These are phyloP conservation scores for Drosophila demipolita DNA, from an alignment of 2,888 invertebrate species.

Conservation along the genomic window DNA sequence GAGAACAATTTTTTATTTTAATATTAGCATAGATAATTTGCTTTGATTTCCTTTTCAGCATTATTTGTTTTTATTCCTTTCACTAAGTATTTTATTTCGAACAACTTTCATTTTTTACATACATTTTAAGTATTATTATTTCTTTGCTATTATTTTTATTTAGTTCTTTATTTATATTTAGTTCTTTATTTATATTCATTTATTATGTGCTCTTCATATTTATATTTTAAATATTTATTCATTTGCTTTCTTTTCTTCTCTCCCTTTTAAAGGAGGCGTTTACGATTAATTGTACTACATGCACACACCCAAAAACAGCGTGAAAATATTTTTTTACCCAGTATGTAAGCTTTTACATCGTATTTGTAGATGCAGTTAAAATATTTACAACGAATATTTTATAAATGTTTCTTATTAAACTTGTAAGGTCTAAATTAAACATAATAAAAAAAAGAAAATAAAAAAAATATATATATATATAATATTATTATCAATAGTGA, in stretches of 20 bases:
- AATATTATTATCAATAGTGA: slow-evolving; percentile 42
- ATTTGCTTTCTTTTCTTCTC: too few relatives aligned
- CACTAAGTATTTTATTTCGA: background rate
- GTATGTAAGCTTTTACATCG: slow-evolving; percentile 60
- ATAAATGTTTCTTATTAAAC: slow-evolving; percentile 62
- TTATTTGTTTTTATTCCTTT: background rate
- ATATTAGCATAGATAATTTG: background rate
- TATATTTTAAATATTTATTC: too few relatives aligned
- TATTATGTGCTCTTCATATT: too few relatives aligned
- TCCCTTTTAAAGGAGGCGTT: background rate
- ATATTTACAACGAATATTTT: slow-evolving; percentile 79
- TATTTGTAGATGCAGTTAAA: slow-evolving; percentile 52
- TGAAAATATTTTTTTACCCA: slow-evolving; percentile 68
- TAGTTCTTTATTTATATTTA: too few relatives aligned
- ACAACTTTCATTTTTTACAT: background rate
- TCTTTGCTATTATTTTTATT: too few relatives aligned
- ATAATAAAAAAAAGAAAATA: slow-evolving; percentile 24
- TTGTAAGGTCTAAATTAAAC: slow-evolving; percentile 30
- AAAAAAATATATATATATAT: background rate
- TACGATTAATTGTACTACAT: slow-evolving; percentile 31
- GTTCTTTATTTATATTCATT: too few relatives aligned
- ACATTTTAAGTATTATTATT: too few relatives aligned
- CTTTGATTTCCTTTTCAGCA: background rate
- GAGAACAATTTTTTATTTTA: too few relatives aligned
- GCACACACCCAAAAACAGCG: slow-evolving; percentile 19